These are phyloP conservation scores for Rhopalosiphum maidis DNA, from an alignment of 1,140 invertebrate species.

Conservation along the genomic window DNA sequence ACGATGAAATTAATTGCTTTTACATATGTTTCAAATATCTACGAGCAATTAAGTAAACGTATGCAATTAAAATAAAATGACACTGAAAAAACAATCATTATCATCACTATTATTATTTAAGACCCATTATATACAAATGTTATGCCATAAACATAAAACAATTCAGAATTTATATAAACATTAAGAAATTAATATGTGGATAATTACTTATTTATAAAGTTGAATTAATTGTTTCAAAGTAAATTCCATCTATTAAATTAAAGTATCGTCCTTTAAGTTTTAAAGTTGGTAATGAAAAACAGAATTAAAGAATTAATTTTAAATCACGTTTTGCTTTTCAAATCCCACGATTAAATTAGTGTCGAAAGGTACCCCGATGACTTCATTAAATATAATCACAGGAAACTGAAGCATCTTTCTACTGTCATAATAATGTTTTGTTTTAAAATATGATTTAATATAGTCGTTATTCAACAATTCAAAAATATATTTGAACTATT, in stretches of 20 bases:
- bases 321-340: neutral
- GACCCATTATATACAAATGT: neutral
- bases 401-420: too few species aligned
- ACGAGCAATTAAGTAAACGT: neutral
- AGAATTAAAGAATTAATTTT: neutral
- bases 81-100: neutral
- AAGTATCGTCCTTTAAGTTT: neutral
- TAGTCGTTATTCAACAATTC: too few species aligned
- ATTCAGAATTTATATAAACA: neutral
- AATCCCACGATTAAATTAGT: too few species aligned
- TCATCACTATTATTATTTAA: neutral
- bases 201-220: neutral
- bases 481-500: too few species aligned
- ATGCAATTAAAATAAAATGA: neutral
- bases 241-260: neutral
- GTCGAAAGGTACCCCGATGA: too few species aligned
- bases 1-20: too few species aligned
- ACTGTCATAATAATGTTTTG: too few species aligned
- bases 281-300: neutral
- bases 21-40: neutral
- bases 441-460: too few species aligned
- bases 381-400: too few species aligned
- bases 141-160: too few species aligned
- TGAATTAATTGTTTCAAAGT: neutral
- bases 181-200: neutral